Conservation (phyloP, 2,113 vertebrate species). For the Phrynosoma platyrhinos region DNA sequence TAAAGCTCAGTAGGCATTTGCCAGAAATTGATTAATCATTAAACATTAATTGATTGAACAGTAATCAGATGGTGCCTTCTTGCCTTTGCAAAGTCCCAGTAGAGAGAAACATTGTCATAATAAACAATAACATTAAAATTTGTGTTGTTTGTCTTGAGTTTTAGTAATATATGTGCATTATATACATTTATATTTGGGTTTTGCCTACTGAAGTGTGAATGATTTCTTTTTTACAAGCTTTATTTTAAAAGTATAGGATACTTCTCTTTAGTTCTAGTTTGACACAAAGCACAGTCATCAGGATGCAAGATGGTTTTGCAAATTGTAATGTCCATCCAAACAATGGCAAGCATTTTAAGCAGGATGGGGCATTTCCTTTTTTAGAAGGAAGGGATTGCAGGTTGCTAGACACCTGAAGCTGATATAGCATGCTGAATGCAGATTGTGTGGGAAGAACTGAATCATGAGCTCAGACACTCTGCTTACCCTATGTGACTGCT, state of each 20-base stretch:
- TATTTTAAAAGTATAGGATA: not conserved
- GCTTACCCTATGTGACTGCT: not conserved
- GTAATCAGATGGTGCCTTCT: conserved; percentile 49
- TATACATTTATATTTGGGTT: not conserved
- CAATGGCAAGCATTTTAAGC: not conserved
- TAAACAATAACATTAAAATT: not conserved
- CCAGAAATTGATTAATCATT: conserved; percentile 34
- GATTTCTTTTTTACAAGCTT: not conserved
- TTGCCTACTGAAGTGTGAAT: not conserved
- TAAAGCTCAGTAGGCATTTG: conserved; percentile 31
- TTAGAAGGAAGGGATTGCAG: not conserved
- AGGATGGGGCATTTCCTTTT: not conserved
- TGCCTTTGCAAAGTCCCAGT: conserved; percentile 9
- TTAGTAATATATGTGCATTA: not conserved
- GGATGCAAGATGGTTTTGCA: not conserved
- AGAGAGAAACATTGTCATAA: not conserved
- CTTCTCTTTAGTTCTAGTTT: not conserved
- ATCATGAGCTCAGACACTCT: not conserved
- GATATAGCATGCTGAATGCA: not conserved
- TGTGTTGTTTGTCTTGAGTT: not conserved
- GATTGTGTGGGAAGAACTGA: not conserved
- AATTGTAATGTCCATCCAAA: not conserved
- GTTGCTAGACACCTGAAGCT: not conserved
- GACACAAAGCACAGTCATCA: not conserved
- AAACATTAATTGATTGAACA: not conserved